phyloP scores from a whole-genome alignment of 1,140 invertebrate genomes.

The Drosophila ananassae region DNA sequence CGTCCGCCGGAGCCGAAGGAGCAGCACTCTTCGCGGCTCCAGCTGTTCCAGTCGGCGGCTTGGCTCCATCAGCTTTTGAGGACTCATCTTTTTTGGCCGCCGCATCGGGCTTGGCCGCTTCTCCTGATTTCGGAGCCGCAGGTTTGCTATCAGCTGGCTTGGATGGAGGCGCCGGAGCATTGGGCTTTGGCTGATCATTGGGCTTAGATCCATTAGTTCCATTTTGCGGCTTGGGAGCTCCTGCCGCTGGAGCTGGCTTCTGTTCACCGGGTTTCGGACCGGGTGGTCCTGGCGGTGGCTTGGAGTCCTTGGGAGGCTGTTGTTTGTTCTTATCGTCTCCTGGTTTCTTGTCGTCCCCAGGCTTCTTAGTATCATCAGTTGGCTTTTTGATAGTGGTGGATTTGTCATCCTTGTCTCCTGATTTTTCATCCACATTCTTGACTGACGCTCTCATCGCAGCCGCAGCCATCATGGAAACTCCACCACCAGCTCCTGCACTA shows the following conservation, averaged over 20 bases:
- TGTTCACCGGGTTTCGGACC: constrained; percentile 46
- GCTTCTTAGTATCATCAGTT: constrained; percentile 42
- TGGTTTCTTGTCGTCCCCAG: constrained; percentile 46
- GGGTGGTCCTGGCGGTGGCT: constrained; percentile 22
- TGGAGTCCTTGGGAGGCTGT: constrained; percentile 23
- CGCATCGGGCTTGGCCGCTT: constrained; percentile 69
- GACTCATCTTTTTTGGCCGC: constrained; percentile 75
- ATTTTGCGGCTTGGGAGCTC: constrained; percentile 52
- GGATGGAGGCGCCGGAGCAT: constrained; percentile 73
- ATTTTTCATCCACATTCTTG: constrained; percentile 64
- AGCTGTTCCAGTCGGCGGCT: constrained; percentile 27
- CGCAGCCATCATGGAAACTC: constrained; percentile 53
- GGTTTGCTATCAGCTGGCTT: constrained; percentile 73
- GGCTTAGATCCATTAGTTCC: constrained; percentile 42
- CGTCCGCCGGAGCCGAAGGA: constrained; percentile 66
- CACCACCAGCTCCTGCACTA: constrained; percentile 8
- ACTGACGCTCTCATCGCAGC: constrained; percentile 63
- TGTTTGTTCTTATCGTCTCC: constrained; percentile 24
- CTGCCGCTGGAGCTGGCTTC: constrained; percentile 40
- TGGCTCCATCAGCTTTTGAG: constrained; percentile 51
- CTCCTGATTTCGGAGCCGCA: constrained; percentile 63
- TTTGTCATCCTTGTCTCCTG: constrained; percentile 19
- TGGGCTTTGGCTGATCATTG: constrained; percentile 52
- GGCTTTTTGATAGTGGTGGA: constrained; percentile 38
- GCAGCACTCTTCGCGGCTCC: constrained; percentile 68